Evolutionary conservation across 2,888 invertebrate genomes (phyloP).

Genomic region (Liodrosophila aerea): DNA sequence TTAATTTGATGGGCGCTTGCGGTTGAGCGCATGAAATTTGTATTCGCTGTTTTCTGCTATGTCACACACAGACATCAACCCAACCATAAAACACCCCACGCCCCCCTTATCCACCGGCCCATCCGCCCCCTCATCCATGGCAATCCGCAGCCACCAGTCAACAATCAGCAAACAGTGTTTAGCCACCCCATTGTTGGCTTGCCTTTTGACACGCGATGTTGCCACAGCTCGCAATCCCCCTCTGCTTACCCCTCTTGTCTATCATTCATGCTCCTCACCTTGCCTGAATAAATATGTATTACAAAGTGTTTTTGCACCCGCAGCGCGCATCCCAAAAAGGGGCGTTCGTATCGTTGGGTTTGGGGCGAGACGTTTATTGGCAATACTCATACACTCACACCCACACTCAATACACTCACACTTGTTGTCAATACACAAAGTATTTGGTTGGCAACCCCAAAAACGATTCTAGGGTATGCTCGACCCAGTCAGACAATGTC

Average conservation of each 20-base stretch:
- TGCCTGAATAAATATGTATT: conserved; percentile 60
- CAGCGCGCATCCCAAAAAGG: conserved; percentile 45
- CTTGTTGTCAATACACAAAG: too few relatives aligned
- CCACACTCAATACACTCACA: conserved; percentile 22
- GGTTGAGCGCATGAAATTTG: conserved; percentile 80
- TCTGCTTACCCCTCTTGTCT: conserved; percentile 1
- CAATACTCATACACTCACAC: conserved; percentile 51
- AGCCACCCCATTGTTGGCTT: conserved; percentile 49
- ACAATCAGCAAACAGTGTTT: conserved; percentile 18
- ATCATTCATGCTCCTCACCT: conserved; percentile 33
- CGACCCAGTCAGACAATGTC: conserved; percentile 67
- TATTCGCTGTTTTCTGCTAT: conserved; percentile 82
- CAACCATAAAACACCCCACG: neutral
- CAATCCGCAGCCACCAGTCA: conserved; percentile 26
- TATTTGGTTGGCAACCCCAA: conserved; percentile 48
- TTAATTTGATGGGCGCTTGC: conserved; percentile 56
- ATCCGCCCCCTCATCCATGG: conserved; percentile 14
- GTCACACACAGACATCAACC: conserved; percentile 82
- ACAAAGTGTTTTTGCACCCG: conserved; percentile 76
- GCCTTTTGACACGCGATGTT: conserved; percentile 52
- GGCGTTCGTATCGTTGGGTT: conserved; percentile 62
- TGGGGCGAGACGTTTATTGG: conserved; percentile 72
- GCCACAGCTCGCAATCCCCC: conserved; percentile 35
- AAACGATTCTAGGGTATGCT: conserved; percentile 4
- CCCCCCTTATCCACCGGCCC: neutral